Conservation (phyloP, 2,888 invertebrate species). For the Lordiphosa andalusiaca region DNA sequence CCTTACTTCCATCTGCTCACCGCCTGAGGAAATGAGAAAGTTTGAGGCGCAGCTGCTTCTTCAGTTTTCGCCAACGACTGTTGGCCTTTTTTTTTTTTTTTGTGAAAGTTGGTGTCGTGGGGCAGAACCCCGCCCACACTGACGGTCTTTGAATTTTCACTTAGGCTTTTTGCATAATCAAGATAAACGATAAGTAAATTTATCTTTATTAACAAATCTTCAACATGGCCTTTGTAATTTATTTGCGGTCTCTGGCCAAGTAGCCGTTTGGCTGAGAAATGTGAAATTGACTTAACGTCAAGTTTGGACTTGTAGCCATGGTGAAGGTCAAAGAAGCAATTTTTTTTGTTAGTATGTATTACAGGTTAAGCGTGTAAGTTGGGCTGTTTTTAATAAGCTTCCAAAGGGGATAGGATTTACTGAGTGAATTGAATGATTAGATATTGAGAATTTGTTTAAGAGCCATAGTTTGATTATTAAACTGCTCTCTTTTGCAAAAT, state of each 20-base stretch:
- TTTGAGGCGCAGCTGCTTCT: conserved; percentile 57
- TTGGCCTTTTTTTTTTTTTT: conserved; percentile 26
- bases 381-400: not conserved
- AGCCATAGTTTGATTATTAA: too few relatives aligned
- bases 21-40: conserved; percentile 59
- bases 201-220: conserved; percentile 73
- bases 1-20: conserved; percentile 25
- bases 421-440: too few relatives aligned
- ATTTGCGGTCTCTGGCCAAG: conserved; percentile 52
- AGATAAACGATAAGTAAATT: conserved; percentile 73
- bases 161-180: conserved; percentile 72
- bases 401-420: too few relatives aligned
- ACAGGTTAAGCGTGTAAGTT: conserved; percentile 2
- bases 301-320: conserved; percentile 3
- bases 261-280: conserved; percentile 43
- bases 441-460: too few relatives aligned
- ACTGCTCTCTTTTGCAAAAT: too few relatives aligned
- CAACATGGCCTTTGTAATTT: conserved; percentile 64
- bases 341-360: conserved; percentile 5
- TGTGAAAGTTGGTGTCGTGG: conserved; percentile 15
- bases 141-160: conserved; percentile 66
- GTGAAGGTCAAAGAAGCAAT: conserved; percentile 13
- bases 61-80: conserved; percentile 24
- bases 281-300: conserved; percentile 48
- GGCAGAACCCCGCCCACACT: not conserved